These are phyloP conservation scores for Hemibagrus guttatus DNA, from an alignment of 2,797 vertebrate genomes.

Conservation along the genomic window DNA sequence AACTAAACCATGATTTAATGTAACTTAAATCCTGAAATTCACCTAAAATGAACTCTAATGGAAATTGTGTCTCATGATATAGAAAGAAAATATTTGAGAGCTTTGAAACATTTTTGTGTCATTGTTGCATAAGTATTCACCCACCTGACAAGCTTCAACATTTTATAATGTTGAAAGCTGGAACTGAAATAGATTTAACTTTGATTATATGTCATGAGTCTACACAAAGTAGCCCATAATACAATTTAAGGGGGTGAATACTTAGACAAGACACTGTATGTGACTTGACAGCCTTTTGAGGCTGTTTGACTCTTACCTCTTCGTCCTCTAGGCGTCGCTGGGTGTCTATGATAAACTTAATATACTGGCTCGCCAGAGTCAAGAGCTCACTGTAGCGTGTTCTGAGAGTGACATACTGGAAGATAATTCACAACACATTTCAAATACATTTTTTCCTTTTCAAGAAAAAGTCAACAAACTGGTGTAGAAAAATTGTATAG, in stretches of 20 bases:
- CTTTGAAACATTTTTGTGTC: neutral
- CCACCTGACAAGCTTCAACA: neutral
- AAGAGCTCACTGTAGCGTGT: conserved; percentile 91
- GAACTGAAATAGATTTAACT: neutral
- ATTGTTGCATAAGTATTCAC: neutral
- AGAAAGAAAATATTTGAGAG: conserved; percentile 18
- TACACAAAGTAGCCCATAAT: neutral
- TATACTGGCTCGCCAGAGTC: conserved; percentile 89
- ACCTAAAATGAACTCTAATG: neutral
- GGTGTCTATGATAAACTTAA: conserved; percentile 86
- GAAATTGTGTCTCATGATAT: conserved; percentile 41
- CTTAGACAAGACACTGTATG: neutral
- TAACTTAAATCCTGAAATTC: neutral
- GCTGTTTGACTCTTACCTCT: conserved; percentile 76
- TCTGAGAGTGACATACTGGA: conserved; percentile 89
- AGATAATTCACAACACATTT: conserved; percentile 41
- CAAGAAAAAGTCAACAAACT: neutral
- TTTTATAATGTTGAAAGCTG: neutral
- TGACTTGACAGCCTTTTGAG: neutral
- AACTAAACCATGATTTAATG: neutral
- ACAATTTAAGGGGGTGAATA: neutral
- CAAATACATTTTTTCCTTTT: neutral
- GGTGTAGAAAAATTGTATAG: neutral
- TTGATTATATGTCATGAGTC: neutral
- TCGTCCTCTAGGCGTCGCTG: conserved; percentile 87